These are phyloP conservation scores for Lasioglossum albipes DNA, from an alignment of 1,140 invertebrate species.

Conservation along the genomic window DNA sequence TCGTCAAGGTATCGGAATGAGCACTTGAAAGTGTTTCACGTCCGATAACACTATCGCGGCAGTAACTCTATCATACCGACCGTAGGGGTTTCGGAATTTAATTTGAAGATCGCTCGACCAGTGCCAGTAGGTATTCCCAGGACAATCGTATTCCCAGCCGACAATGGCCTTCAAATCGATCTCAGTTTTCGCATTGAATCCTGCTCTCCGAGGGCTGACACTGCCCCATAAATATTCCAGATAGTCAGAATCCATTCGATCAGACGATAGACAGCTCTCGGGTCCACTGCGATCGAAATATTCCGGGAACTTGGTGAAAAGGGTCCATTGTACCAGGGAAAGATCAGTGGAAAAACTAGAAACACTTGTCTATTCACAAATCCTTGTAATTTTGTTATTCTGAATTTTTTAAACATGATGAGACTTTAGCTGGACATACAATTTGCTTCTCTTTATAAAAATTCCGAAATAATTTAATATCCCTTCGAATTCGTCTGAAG, in stretches of 20 bases:
- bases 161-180: conserved; percentile 27
- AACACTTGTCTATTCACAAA: no score
- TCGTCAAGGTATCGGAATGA: no score
- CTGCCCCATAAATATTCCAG: conserved; percentile 39
- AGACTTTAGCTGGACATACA: no score
- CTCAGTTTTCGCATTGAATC: conserved; percentile 25
- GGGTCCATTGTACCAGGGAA: no score
- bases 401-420: no score
- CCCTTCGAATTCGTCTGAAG: no score
- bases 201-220: conserved; percentile 5
- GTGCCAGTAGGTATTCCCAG: neutral
- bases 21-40: neutral
- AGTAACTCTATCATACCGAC: neutral
- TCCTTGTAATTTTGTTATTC: no score
- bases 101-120: conserved; percentile 1
- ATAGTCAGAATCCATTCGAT: conserved; percentile 19
- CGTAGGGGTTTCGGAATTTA: neutral
- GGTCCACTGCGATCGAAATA: conserved; percentile 6
- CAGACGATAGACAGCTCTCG: neutral
- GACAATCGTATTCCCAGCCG: neutral
- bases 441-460: no score
- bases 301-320: neutral
- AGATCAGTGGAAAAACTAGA: no score
- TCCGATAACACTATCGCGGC: neutral
- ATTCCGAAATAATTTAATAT: no score